These are phyloP conservation scores for Python bivittatus DNA, from an alignment of 2,113 vertebrate species.

Conservation along the genomic window DNA sequence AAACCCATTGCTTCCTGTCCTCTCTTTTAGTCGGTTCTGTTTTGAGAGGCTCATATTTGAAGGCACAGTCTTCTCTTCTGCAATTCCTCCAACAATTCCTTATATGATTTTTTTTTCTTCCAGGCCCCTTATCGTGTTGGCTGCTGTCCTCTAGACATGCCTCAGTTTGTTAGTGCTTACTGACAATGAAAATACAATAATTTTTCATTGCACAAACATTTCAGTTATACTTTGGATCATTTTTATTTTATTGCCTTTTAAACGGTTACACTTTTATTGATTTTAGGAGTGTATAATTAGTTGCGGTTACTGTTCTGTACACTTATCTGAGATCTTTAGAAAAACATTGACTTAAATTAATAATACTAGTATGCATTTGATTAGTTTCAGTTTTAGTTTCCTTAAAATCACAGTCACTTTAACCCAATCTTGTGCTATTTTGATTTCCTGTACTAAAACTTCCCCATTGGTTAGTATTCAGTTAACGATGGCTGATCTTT, in stretches of 20 bases:
- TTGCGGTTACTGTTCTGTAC: not conserved
- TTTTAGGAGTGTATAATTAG: not conserved
- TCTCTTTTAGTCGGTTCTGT: not conserved
- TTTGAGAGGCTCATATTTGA: not conserved
- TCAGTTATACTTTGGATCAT: not conserved
- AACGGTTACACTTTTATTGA: not conserved
- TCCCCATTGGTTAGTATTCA: not conserved
- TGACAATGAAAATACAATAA: not conserved
- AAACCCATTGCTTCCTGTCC: not conserved
- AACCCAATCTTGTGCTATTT: not conserved
- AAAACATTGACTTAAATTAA: not conserved
- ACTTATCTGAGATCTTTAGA: not conserved
- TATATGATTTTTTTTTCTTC: no score
- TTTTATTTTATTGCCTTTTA: not conserved
- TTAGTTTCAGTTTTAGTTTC: not conserved
- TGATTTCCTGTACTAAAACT: not conserved
- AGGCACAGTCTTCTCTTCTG: not conserved
- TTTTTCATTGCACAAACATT: not conserved
- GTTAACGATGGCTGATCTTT: not conserved
- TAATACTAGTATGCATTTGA: not conserved
- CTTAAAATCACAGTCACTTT: not conserved
- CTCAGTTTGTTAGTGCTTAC: not conserved
- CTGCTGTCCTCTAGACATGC: no score
- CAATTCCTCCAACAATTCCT: no score
- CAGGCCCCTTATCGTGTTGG: no score